Evolutionary conservation across 2,113 vertebrate species (phyloP).

Genomic region (Corythaeola cristata): DNA sequence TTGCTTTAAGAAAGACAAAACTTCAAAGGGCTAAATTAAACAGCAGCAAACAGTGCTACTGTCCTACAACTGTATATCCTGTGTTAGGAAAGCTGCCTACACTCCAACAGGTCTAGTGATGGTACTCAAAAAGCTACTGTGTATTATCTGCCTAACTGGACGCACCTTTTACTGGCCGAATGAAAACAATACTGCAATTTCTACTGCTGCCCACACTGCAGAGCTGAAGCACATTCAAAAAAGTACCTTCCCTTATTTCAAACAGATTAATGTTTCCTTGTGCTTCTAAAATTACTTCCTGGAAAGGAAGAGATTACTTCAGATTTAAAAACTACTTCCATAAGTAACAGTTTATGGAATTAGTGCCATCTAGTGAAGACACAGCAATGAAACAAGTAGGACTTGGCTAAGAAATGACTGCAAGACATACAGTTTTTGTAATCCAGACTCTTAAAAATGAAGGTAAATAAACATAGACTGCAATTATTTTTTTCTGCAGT

Average conservation of each 20-base stretch:
- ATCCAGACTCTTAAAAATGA: neutral
- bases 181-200: neutral
- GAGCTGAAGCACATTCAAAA: neutral
- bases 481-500: neutral
- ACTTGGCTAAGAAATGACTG: neutral
- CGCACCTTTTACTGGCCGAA: neutral
- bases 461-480: neutral
- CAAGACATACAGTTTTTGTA: neutral
- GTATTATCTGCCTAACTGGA: neutral
- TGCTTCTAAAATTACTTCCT: neutral
- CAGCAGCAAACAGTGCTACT: neutral
- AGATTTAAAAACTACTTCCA: neutral
- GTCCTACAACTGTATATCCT: neutral
- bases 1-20: neutral
- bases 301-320: neutral
- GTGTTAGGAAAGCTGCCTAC: neutral
- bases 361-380: constrained; percentile 62
- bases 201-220: neutral
- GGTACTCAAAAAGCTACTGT: neutral
- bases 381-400: neutral
- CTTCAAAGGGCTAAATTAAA: neutral
- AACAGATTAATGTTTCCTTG: neutral
- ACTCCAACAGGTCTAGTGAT: neutral
- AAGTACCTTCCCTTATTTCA: neutral
- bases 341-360: neutral